Evolutionary conservation across 2,797 vertebrate genomes (phyloP).

Genomic region (Synanceia verrucosa): DNA sequence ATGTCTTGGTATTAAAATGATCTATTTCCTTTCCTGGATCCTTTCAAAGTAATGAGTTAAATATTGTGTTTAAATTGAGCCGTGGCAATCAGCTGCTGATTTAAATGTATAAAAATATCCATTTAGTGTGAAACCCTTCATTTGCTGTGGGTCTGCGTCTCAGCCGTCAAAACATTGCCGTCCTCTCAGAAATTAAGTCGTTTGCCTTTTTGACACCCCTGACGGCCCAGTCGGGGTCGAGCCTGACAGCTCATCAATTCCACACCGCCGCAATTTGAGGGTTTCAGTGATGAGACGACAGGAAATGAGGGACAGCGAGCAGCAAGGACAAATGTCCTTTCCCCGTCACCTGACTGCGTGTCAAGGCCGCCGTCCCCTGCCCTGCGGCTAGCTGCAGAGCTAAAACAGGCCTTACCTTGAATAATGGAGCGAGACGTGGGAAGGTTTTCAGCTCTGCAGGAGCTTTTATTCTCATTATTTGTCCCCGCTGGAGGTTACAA

Average conservation of each 20-base stretch:
- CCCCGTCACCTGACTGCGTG: not conserved
- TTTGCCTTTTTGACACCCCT: slow-evolving; percentile 14
- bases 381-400: not conserved
- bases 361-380: not conserved
- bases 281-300: slow-evolving; percentile 52
- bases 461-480: slow-evolving; percentile 12
- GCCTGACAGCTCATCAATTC: slow-evolving; percentile 58
- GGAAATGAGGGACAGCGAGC: slow-evolving; percentile 7
- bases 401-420: slow-evolving; percentile 29
- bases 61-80: not conserved
- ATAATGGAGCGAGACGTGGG: slow-evolving; percentile 30
- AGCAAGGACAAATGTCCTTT: slow-evolving; percentile 7
- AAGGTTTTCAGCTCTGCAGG: slow-evolving; percentile 20
- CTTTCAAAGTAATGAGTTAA: not conserved
- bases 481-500: not conserved
- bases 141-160: not conserved
- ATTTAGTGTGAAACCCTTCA: not conserved
- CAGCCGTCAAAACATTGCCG: not conserved
- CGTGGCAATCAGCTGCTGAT: not conserved
- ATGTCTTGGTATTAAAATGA: not conserved
- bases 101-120: not conserved
- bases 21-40: not conserved
- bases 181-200: slow-evolving; percentile 31
- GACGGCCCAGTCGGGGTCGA: slow-evolving; percentile 20
- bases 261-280: slow-evolving; percentile 24